Base-by-base conservation (phyloP, 1,140 invertebrate genomes). In the Drosophila pectinifera region DNA sequence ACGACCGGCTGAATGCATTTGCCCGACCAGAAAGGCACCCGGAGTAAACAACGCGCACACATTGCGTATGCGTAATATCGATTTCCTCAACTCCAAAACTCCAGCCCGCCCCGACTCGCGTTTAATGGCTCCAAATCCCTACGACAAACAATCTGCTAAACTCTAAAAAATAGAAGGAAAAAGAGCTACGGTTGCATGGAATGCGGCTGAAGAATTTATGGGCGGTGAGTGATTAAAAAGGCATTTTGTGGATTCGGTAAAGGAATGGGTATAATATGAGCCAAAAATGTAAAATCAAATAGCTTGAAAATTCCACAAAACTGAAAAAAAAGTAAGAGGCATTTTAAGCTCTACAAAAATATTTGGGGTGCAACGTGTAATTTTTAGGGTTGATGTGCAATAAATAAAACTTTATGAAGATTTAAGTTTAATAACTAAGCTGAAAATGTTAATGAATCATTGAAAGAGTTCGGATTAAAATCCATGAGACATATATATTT, bases 1-100 rank as follows among this genome's bases (percentile, higher is more conserved):
- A 77, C 46, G 64, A 38, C 73, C 80, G 80, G 53, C 80, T 69
- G 69, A 70, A 56, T 70, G 67, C 67, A 70, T 70, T 70, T 70
- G 67, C 64, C 67, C 70, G 49, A 42, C 59, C 65, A 65, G 26
- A 68, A 34, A 67, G 31, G 28, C 62, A 62, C 16, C 31, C 22
- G 3, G 20, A 26, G 22, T 43, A 67, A 65, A 69, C 46, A 53
- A 5, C 24, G 39, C 7, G 22, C 63, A 46, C 53, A 65, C 67
- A 36, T 16, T 70, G 67, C 67, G 67, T 70, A 70, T 70, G 67
- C 67, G 67, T 70, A 70, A 70, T 70, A 70, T 70, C 51, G 64
- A 70, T 70, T 70, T 56, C 20, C 51, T 31, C 51, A 56, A 55
- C 49, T 56, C 13, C 3, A 16, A 49, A 68, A 64, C 46, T 43